Evolutionary conservation across 2,888 invertebrate genomes (phyloP).

Genomic region (Clanis bilineata): DNA sequence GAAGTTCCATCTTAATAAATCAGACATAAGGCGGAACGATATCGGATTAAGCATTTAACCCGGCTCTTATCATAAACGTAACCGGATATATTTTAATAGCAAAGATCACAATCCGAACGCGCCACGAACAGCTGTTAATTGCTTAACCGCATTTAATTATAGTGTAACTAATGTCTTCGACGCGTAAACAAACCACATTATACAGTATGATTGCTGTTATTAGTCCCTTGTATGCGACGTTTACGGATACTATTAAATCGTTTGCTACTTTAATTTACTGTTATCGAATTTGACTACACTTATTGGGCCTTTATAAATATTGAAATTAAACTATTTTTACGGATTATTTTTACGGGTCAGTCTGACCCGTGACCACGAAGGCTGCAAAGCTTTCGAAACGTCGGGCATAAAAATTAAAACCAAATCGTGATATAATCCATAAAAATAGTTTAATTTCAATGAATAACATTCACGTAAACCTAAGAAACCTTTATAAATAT

Average conservation of each 20-base stretch:
- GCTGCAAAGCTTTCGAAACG: too few species aligned
- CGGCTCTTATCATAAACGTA: not conserved
- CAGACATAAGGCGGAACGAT: not conserved
- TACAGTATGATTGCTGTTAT: constrained; percentile 12
- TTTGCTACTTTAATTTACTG: not conserved
- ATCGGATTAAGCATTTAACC: not conserved
- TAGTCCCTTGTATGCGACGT: not conserved
- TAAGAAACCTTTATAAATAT: too few species aligned
- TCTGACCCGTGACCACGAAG: too few species aligned
- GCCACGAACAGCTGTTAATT: not conserved
- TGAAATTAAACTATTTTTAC: too few species aligned
- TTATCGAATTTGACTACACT: not conserved
- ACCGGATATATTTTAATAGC: constrained; percentile 8
- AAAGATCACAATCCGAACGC: not conserved
- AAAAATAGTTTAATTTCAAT: too few species aligned
- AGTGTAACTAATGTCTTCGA: constrained; percentile 2
- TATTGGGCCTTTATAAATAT: not conserved
- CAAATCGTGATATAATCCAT: too few species aligned
- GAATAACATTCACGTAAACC: too few species aligned
- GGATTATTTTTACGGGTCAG: too few species aligned
- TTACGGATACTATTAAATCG: not conserved
- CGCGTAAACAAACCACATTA: constrained; percentile 6
- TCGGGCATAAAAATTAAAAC: too few species aligned
- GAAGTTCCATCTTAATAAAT: too few species aligned
- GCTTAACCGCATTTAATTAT: constrained; percentile 15